Percentiles rank a stretch among this genome's conserved stretches.
Conservation (phyloP, 2,888 invertebrate species). For the Pardosa pseudoannulata region DNA sequence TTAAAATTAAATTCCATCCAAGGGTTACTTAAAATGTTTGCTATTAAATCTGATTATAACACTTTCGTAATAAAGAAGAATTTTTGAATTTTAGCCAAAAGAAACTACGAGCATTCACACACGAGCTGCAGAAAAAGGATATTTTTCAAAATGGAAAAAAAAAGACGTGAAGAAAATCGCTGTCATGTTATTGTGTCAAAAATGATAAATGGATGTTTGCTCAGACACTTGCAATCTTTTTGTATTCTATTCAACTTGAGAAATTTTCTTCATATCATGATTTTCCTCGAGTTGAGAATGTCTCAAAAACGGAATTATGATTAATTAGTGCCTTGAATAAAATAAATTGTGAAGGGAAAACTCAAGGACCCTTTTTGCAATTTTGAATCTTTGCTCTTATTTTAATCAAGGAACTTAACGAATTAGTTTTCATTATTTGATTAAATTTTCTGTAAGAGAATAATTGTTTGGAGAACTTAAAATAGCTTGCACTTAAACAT, state of each 20-base stretch:
- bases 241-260: background rate
- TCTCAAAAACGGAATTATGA: background rate
- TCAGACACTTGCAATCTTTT: background rate
- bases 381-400: background rate
- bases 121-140: background rate
- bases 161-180: background rate
- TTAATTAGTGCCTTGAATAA: background rate
- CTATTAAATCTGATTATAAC: background rate
- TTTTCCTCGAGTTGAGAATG: background rate
- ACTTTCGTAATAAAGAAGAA: background rate
- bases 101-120: no score
- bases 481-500: no score
- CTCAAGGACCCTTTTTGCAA: background rate
- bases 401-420: background rate
- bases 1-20: no score
- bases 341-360: background rate
- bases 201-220: constrained; percentile 11
- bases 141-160: background rate
- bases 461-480: no score
- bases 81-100: background rate
- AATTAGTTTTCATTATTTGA: background rate
- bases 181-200: background rate
- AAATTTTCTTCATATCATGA: background rate
- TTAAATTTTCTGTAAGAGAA: background rate
- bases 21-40: no score